phyloP scores from a whole-genome alignment of 2,888 invertebrate species.

The Drosophila aldrichi region DNA sequence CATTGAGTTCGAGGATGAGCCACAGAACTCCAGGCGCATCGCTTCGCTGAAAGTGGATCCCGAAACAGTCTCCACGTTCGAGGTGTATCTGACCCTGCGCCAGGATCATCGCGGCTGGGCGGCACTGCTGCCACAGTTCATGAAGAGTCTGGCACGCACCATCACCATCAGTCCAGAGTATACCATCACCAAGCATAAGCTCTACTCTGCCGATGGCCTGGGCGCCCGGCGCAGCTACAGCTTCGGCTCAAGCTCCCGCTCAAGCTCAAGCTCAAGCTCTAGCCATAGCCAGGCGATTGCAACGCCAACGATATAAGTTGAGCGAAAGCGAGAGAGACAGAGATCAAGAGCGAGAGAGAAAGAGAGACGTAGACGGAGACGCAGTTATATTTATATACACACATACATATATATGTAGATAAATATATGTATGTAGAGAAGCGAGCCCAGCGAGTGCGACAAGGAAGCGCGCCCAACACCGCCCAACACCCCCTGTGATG shows the following conservation, averaged over 20 bases:
- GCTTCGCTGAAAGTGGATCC: constrained; percentile 80
- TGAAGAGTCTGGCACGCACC: constrained; percentile 82
- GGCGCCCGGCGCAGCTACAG: constrained; percentile 69
- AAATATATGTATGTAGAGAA: constrained; percentile 20
- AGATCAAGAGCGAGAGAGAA: constrained; percentile 37
- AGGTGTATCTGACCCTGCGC: constrained; percentile 81
- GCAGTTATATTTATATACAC: constrained; percentile 26
- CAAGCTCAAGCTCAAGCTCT: constrained; percentile 43
- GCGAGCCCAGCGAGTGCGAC: constrained; percentile 59
- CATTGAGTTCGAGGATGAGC: constrained; percentile 83
- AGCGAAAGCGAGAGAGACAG: constrained; percentile 21
- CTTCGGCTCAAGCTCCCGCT: constrained; percentile 61
- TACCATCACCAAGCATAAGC: constrained; percentile 82
- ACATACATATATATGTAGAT: constrained; percentile 11
- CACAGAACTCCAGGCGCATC: constrained; percentile 81
- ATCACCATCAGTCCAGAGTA: constrained; percentile 83
- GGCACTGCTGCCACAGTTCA: constrained; percentile 82
- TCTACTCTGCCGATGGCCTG: constrained; percentile 76
- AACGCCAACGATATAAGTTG: constrained; percentile 65
- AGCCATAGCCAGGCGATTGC: constrained; percentile 70
- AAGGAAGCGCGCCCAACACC: constrained; percentile 53
- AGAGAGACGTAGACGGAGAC: constrained; percentile 36
- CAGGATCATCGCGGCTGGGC: constrained; percentile 83
- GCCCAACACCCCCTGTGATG: constrained; percentile 76
- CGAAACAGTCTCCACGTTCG: constrained; percentile 82